These are phyloP conservation scores for Campylorhamphus procurvoides DNA, from an alignment of 2,113 vertebrate species.

Conservation along the genomic window DNA sequence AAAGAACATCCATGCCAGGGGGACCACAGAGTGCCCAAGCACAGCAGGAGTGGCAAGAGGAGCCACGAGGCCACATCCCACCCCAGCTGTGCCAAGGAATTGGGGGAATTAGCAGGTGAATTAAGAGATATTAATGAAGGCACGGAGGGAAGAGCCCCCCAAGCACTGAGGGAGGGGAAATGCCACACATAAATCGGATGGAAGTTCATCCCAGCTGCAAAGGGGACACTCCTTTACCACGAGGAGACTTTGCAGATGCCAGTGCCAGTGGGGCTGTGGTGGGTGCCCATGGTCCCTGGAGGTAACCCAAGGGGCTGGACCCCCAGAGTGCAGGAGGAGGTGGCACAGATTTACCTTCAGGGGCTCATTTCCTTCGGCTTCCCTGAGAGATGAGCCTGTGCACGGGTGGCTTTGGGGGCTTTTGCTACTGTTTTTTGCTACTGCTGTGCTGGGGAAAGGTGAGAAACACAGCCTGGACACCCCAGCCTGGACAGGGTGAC, in stretches of 20 bases:
- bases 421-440: too few species aligned
- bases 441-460: neutral
- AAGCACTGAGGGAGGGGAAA: neutral
- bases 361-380: neutral
- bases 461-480: neutral
- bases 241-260: neutral
- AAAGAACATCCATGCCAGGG: rapidly evolving
- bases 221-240: neutral
- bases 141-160: neutral
- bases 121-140: neutral
- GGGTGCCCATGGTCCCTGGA: rapidly evolving
- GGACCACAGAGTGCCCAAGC: rapidly evolving
- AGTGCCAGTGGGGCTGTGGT: rapidly evolving
- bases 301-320: neutral
- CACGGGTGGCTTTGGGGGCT: neutral
- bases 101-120: neutral
- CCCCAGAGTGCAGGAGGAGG: neutral
- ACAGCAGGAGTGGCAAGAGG: rapidly evolving
- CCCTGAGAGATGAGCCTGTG: rapidly evolving
- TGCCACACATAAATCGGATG: constrained; percentile 4
- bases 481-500: neutral
- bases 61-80: rapidly evolving
- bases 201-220: neutral
- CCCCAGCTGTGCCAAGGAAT: neutral
- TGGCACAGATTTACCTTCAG: neutral